These are phyloP conservation scores for Phragmatobia fuliginosa DNA, from an alignment of 2,888 invertebrate species.

Conservation along the genomic window DNA sequence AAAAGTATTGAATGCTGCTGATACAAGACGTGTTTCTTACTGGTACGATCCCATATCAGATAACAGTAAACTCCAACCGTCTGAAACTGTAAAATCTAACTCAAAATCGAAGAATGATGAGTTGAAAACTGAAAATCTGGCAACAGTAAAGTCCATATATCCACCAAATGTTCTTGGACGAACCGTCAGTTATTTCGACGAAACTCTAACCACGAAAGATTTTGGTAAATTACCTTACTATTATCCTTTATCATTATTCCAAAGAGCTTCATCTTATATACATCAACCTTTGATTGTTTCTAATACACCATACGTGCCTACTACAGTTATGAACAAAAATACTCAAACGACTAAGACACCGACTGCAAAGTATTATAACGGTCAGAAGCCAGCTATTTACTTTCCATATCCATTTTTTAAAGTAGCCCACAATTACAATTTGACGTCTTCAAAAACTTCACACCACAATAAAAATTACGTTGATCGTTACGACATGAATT, in stretches of 20 bases:
- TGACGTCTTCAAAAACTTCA: slow-evolving; percentile 25
- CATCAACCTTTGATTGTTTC: slow-evolving; percentile 36
- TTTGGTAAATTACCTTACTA: slow-evolving; percentile 67
- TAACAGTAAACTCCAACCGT: background rate
- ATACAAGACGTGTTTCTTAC: slow-evolving; percentile 30
- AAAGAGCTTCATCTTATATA: slow-evolving; percentile 64
- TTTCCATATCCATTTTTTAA: slow-evolving; percentile 70
- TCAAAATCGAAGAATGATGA: background rate
- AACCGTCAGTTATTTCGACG: slow-evolving; percentile 50
- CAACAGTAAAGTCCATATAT: slow-evolving; percentile 4
- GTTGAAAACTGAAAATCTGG: background rate
- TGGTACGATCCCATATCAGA: slow-evolving; percentile 21
- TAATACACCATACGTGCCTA: background rate
- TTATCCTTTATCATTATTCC: slow-evolving; percentile 66
- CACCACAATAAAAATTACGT: slow-evolving; percentile 40
- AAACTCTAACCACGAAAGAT: slow-evolving; percentile 52
- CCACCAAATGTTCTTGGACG: background rate
- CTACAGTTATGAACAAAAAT: background rate
- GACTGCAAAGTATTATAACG: slow-evolving; percentile 33
- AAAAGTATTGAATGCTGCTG: background rate
- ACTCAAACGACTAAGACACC: background rate
- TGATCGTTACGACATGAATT: slow-evolving; percentile 44
- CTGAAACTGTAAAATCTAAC: background rate
- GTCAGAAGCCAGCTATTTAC: slow-evolving; percentile 53
- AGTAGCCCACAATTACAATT: slow-evolving; percentile 55